Base-by-base conservation (phyloP, 2,113 vertebrate species). In the Mola mola region DNA sequence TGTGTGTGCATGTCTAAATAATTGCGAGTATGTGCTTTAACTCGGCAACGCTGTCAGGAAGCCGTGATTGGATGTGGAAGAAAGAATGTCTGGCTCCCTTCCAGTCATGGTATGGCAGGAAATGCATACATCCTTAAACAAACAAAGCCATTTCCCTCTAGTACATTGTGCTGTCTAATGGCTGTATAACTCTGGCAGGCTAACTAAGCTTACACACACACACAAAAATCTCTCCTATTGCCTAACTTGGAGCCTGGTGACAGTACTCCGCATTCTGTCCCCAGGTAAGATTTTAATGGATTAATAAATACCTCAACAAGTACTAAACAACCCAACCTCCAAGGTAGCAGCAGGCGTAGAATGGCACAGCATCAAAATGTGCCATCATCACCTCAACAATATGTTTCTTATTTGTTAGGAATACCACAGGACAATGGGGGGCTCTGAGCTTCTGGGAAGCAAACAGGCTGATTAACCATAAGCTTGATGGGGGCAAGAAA, bases 271-370 rank as follows among this genome's bases (percentile, higher is more conserved):
- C 60, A 43, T 33, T 65, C 20, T 29, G 65, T 75, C 70, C 60
- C 25, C 31, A 36, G 63, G 72, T 70, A 78, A 79, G 50, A 73
- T 56, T 61, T 78, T 72, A 85, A 85, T 81, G 53, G 72, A 79
- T 81, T 76, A 82, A 76, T 79, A 84, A 86, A 87, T 82, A 81
- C 79, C 72, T 85, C 40, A 21, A 62, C 68, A 79, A 75, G 82
- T 29, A 65, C 49, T 56, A 50, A 72, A 76, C 76, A 59, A 73
- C 47, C 37, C 9, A 56, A 77, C 78, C 80, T 81, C 75, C 46
- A 48, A 44, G 36, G 74, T 59, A 80, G 78, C 59, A 60, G 46
- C 52, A 67, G 64, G 44, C 49, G 21, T 4, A 31, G 22, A 75
- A 78, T 75, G 74, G 74, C 66, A 81, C 11, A 21, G 48, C 42